Evolutionary conservation across 2,113 vertebrate species (phyloP).

Genomic region (Rhinolophus ferrumequinum): DNA sequence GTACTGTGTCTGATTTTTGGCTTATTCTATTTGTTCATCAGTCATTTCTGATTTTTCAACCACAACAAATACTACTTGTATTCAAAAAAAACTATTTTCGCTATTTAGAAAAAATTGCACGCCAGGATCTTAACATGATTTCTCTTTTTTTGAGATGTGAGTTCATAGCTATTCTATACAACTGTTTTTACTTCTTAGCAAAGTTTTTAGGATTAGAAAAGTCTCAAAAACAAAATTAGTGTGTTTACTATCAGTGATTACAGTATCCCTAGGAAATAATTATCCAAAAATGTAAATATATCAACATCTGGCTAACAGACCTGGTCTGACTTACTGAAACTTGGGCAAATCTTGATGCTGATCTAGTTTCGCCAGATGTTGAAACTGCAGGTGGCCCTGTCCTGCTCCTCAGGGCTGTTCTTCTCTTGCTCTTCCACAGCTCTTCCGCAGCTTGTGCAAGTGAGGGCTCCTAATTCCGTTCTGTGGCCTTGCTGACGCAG

Average conservation of each 20-base stretch:
- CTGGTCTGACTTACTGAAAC: background rate
- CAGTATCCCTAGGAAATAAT: background rate
- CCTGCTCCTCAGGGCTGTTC: background rate
- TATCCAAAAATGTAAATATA: background rate
- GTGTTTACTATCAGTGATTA: constrained; percentile 6
- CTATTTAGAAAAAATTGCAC: background rate
- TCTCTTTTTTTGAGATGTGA: background rate
- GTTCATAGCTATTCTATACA: background rate
- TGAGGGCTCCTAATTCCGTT: background rate
- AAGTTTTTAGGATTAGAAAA: background rate
- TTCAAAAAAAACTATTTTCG: background rate
- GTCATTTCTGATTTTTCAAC: constrained; percentile 20
- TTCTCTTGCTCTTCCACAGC: background rate
- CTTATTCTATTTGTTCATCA: constrained; percentile 4
- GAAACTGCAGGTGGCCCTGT: background rate
- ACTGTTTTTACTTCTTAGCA: background rate
- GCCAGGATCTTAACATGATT: background rate
- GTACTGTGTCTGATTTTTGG: background rate
- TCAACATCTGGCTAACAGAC: background rate
- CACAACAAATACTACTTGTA: background rate
- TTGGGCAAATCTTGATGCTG: background rate
- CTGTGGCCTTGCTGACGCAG: background rate
- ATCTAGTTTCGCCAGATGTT: background rate
- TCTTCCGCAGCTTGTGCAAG: background rate
- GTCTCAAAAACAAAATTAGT: background rate